A percentile compares a stretch with the other conserved stretches of the same genome.
These are phyloP conservation scores for Pollicipes pollicipes DNA, from an alignment of 1,140 invertebrate species.

Conservation along the genomic window DNA sequence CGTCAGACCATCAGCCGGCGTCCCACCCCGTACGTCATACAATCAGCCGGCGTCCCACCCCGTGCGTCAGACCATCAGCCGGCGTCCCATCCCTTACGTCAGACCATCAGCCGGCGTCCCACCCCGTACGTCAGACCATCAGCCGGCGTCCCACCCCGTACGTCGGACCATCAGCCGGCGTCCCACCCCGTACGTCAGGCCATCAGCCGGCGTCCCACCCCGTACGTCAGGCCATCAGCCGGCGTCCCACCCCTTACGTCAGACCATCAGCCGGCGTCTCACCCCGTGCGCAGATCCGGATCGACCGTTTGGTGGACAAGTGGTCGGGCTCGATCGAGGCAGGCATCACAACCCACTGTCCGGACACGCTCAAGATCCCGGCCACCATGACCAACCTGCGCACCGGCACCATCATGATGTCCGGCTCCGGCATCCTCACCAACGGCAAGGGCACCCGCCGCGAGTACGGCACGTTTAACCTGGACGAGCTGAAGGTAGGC, in stretches of 20 bases:
- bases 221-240: neutral
- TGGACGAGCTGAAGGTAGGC: constrained; percentile 69
- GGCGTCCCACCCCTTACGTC: constrained; percentile 22
- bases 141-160: neutral
- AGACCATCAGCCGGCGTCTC: neutral
- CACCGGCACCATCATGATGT: constrained; percentile 92
- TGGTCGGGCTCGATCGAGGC: constrained; percentile 89
- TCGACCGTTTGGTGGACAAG: constrained; percentile 76
- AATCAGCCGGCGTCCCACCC: too few relatives aligned
- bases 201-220: neutral
- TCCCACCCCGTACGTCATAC: too few relatives aligned
- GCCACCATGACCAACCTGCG: constrained; percentile 95
- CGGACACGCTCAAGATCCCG: constrained; percentile 70
- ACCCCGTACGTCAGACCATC: neutral
- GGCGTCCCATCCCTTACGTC: too few relatives aligned
- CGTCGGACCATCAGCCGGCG: neutral
- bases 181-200: neutral
- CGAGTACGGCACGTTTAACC: constrained; percentile 84
- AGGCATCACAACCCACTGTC: constrained; percentile 84
- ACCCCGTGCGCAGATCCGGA: constrained; percentile 44
- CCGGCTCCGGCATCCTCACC: constrained; percentile 79
- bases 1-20: too few relatives aligned
- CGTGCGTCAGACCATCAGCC: too few relatives aligned
- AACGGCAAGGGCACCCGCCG: constrained; percentile 81
- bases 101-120: neutral